phyloP scores from a whole-genome alignment of 2,113 vertebrate species.

The Oncorhynchus gorbuscha region DNA sequence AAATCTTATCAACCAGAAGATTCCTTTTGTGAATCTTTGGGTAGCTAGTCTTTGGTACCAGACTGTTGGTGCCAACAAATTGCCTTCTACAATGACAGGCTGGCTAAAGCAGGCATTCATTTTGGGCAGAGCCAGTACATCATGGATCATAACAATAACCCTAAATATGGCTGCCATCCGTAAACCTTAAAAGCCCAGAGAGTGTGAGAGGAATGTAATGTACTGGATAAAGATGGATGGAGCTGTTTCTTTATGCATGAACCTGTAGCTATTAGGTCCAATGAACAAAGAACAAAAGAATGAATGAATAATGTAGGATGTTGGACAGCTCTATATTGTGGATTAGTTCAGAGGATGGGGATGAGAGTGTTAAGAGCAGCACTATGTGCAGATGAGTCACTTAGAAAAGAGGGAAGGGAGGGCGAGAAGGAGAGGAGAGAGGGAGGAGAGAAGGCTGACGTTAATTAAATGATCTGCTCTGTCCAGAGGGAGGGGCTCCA shows the following conservation, averaged over 20 bases:
- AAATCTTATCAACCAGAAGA: not conserved
- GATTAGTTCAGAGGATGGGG: conserved; percentile 21
- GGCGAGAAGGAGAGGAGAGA: not conserved
- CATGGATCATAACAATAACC: conserved; percentile 55
- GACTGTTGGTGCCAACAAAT: not conserved
- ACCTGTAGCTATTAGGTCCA: not conserved
- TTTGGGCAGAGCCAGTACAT: conserved; percentile 32
- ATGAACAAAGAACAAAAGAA: not conserved
- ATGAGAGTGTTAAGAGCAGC: conserved; percentile 12
- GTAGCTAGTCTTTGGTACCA: no score
- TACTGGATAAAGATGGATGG: conserved; percentile 32
- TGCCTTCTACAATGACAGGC: not conserved
- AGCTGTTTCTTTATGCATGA: not conserved
- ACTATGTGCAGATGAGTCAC: conserved; percentile 48
- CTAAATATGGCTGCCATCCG: conserved; percentile 49
- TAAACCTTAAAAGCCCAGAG: conserved; percentile 51
- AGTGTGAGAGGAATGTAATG: conserved; percentile 39
- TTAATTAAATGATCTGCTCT: conserved; percentile 67
- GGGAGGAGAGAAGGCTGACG: conserved; percentile 27
- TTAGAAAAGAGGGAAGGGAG: not conserved
- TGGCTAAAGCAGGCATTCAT: conserved; percentile 22
- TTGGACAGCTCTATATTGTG: conserved; percentile 3
- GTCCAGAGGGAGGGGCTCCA: conserved; percentile 61
- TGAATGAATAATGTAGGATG: not conserved
- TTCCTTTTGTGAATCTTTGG: no score